Conservation (phyloP, 2,797 vertebrate species). For the Miichthys miiuy region DNA sequence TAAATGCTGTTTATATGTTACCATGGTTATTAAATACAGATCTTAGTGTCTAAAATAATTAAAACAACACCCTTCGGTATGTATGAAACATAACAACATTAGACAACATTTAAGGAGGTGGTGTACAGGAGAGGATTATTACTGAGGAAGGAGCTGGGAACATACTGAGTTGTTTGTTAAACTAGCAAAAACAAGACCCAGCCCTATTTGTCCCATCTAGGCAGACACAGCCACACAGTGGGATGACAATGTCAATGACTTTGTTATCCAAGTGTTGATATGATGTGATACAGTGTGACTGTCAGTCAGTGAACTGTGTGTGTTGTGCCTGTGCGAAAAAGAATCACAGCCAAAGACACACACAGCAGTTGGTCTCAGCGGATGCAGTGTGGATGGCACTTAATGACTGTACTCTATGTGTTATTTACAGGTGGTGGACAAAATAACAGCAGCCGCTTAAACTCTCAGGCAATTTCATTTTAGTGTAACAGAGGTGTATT, state of each 20-base stretch:
- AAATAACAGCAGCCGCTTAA: constrained; percentile 17
- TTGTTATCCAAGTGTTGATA: constrained; percentile 64
- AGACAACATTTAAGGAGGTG: constrained; percentile 5
- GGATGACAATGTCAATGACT: constrained; percentile 60
- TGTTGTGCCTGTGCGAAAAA: constrained; percentile 33
- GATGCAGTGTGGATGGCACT: constrained; percentile 12
- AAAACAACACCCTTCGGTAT: neutral
- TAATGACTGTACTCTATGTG: constrained; percentile 44
- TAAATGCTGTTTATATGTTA: constrained; percentile 3
- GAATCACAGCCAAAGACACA: constrained; percentile 50
- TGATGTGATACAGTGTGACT: constrained; percentile 50
- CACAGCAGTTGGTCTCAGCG: constrained; percentile 47
- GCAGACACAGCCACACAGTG: constrained; percentile 49
- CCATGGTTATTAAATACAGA: constrained; percentile 14
- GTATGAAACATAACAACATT: neutral
- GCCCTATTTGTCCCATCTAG: constrained; percentile 44
- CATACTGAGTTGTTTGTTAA: constrained; percentile 44
- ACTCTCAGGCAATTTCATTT: neutral
- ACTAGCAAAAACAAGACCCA: constrained; percentile 36
- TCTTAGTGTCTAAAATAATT: neutral
- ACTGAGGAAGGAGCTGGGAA: constrained; percentile 17
- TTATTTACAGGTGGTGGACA: constrained; percentile 55
- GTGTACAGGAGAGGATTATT: neutral
- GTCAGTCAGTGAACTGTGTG: constrained; percentile 50
- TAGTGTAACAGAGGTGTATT: constrained; percentile 2